These are phyloP conservation scores for Ellobium chinense DNA, from an alignment of 2,888 invertebrate genomes.

Conservation along the genomic window DNA sequence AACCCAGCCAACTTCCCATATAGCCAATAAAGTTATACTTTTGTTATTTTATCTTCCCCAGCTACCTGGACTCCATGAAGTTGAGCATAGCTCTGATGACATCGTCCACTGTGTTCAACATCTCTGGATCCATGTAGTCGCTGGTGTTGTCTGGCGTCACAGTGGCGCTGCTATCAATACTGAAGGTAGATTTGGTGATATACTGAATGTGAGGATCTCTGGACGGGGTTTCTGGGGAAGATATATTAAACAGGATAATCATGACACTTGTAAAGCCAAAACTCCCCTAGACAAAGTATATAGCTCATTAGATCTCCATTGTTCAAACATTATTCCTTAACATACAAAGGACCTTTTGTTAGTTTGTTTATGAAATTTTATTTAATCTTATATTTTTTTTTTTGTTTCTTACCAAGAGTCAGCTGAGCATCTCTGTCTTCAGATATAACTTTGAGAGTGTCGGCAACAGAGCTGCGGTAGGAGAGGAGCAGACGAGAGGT, in stretches of 20 bases:
- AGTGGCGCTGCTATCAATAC: conserved; percentile 74
- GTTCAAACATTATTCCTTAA: no score
- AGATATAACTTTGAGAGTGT: conserved; percentile 69
- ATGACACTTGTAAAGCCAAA: background rate
- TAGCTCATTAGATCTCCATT: no score
- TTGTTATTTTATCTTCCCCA: no score
- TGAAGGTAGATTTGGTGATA: conserved; percentile 63
- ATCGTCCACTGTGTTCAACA: conserved; percentile 80
- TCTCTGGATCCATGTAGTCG: conserved; percentile 69
- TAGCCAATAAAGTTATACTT: background rate
- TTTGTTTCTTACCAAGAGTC: conserved; percentile 42
- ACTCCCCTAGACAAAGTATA: no score
- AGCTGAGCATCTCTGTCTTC: conserved; percentile 66
- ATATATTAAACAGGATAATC: background rate
- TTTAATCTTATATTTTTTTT: no score
- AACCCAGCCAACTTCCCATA: no score
- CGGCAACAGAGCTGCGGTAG: conserved; percentile 66
- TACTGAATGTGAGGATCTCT: conserved; percentile 51
- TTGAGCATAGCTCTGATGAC: conserved; percentile 94
- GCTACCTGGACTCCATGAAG: conserved; percentile 86
- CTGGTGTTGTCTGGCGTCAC: conserved; percentile 72
- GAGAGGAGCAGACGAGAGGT: conserved; percentile 61
- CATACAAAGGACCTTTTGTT: no score
- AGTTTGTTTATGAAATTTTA: no score
- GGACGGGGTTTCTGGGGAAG: conserved; percentile 49